Conservation (phyloP, 2,888 invertebrate species). For the Vanessa cardui region DNA sequence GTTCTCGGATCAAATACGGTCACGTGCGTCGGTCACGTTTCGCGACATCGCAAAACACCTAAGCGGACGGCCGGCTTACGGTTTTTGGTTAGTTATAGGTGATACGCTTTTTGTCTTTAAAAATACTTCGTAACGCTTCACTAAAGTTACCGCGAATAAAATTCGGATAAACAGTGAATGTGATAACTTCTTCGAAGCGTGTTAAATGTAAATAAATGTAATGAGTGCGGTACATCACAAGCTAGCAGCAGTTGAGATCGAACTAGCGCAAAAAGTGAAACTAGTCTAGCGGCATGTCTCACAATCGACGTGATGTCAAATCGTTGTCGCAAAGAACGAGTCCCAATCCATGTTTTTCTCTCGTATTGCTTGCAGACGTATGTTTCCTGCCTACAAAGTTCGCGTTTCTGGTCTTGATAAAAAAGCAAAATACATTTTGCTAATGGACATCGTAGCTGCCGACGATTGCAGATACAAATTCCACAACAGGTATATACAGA, state of each 20-base stretch:
- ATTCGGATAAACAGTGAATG: not conserved
- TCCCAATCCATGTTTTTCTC: conserved; percentile 81
- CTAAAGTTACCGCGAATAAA: conserved; percentile 42
- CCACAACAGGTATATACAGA: conserved; percentile 91
- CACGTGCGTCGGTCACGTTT: conserved; percentile 56
- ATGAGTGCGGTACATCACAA: conserved; percentile 75
- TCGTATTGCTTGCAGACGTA: conserved; percentile 91
- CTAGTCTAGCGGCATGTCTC: conserved; percentile 74
- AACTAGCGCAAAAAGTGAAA: conserved; percentile 67
- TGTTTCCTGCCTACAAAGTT: conserved; percentile 99
- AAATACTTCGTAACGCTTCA: conserved; percentile 68
- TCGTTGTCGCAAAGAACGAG: conserved; percentile 77
- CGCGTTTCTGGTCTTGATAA: conserved; percentile 98
- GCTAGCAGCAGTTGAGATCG: conserved; percentile 67
- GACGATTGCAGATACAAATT: conserved; percentile 98
- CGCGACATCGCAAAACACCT: conserved; percentile 53
- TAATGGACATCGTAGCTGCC: conserved; percentile 98
- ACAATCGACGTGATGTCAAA: conserved; percentile 80
- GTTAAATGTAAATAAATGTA: conserved; percentile 42
- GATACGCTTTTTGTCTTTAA: conserved; percentile 62
- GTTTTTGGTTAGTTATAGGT: conserved; percentile 63
- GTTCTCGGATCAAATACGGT: conserved; percentile 53
- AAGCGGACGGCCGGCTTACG: conserved; percentile 63
- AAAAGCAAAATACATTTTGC: conserved; percentile 98
- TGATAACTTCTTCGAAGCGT: not conserved